A percentile compares a stretch with the other conserved stretches of the same genome.
These are phyloP conservation scores for Tragelaphus strepsiceros DNA, from an alignment of 2,113 vertebrate genomes.

Conservation along the genomic window DNA sequence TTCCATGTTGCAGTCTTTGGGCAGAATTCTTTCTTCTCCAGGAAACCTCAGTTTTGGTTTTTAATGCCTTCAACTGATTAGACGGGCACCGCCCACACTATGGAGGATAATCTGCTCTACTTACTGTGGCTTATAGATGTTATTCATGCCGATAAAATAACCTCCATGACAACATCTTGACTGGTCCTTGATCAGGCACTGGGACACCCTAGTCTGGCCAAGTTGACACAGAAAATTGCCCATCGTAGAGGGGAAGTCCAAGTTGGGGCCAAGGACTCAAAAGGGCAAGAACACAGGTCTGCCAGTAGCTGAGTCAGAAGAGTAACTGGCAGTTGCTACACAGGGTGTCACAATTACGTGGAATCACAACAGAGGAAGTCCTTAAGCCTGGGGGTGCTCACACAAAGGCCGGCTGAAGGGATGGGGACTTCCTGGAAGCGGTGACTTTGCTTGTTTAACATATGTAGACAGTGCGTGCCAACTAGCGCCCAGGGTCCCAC, in stretches of 20 bases:
- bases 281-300: neutral
- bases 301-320: neutral
- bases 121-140: neutral
- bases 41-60: neutral
- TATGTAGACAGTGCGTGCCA: neutral
- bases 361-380: neutral
- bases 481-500: too few species aligned
- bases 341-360: neutral
- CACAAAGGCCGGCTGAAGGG: neutral
- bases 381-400: neutral
- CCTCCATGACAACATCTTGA: neutral
- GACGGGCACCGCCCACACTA: neutral
- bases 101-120: neutral
- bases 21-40: neutral
- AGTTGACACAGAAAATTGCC: neutral
- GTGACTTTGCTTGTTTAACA: neutral
- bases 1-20: neutral
- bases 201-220: neutral
- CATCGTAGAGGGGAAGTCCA: neutral
- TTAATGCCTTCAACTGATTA: neutral
- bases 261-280: neutral
- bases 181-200: neutral
- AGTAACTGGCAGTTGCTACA: neutral
- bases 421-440: neutral
- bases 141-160: neutral